Evolutionary conservation across 2,888 invertebrate species (phyloP), one percentile per base, ranked within the genome.

Genomic region (Iphiclides podalirius): DNA sequence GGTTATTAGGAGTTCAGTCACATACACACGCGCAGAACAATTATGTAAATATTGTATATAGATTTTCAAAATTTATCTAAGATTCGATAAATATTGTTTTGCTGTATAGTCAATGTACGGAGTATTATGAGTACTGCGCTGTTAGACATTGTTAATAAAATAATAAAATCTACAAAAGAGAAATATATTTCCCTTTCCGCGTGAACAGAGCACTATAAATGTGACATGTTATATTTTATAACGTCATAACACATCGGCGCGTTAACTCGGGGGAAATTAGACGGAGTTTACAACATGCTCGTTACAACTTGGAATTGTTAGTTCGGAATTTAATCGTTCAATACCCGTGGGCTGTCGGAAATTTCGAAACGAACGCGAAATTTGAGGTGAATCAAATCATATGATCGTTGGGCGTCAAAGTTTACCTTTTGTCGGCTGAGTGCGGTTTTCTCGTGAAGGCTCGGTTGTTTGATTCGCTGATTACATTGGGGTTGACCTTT

Each of bases 201-300:
- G 26, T 11, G 40, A 40, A 35, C 9, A 33, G 26, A 35, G 47
- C 34, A 12, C 36, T 31, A 31, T 48, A 37, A 42, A 26, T 8
- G 37, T 31, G 42, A 42, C 41, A 42, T 20, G 16, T 34, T 33
- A 55, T 54, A 55, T 67, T 78, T 78, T 73, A 79, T 70, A 63
- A 62, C 65, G 60, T 63, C 64, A 57, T 75, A 70, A 72, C 67
- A 56, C 63, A 72, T 67, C 66, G 66, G 58, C 52, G 53, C 50
- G 56, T 58, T 61, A 67, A 62, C 80, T 75, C 79, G 54, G 52
- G 79, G 80, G 79, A 79, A 79, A 80, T 79, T 74, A 75, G 62
- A 57, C 47, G 52, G 54, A 70, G 70, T 68, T 75, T 70, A 70
- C 60, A 59, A 56, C 68, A 60, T 61, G 55, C 59, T 55, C 58